Conservation (phyloP, 37 sponge, comb jelly and placozoan species). For the Halichondria panicea region DNA sequence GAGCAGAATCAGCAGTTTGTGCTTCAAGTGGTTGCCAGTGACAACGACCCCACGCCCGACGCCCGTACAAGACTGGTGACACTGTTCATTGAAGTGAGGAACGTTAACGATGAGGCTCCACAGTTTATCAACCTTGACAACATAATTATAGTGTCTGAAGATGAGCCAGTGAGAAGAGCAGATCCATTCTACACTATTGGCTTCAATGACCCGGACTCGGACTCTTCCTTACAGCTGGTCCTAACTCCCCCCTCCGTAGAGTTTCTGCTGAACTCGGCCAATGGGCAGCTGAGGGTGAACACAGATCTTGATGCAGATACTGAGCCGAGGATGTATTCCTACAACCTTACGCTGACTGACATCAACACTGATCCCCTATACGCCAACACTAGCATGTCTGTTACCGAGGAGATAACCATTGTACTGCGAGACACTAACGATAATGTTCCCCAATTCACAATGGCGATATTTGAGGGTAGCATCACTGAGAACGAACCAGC, state of each 20-base stretch:
- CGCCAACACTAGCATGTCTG: not conserved
- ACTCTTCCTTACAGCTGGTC: not conserved
- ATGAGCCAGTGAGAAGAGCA: not conserved
- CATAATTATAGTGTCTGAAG: conserved; percentile 25
- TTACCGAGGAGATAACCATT: conserved; percentile 30
- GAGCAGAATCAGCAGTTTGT: conserved; percentile 20
- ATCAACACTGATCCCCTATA: conserved; percentile 28
- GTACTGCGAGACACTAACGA: conserved; percentile 58
- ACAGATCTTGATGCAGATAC: conserved; percentile 46
- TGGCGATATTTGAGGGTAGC: not conserved
- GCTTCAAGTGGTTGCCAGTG: conserved; percentile 35
- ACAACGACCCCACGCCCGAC: conserved; percentile 17
- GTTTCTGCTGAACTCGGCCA: conserved; percentile 27
- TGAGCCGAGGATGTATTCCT: conserved; percentile 18
- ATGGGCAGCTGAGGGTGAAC: conserved; percentile 37
- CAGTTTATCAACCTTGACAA: conserved; percentile 6
- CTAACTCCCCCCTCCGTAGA: not conserved
- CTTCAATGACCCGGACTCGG: conserved; percentile 33
- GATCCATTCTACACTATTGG: not conserved
- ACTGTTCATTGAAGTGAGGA: conserved; percentile 39
- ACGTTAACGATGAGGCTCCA: conserved; percentile 83
- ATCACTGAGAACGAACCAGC: conserved; percentile 30
- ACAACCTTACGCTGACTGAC: conserved; percentile 46
- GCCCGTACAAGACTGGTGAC: conserved; percentile 2
- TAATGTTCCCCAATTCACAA: conserved; percentile 29